These are phyloP conservation scores for Hyla sarda DNA, from an alignment of 2,113 vertebrate species.

Conservation along the genomic window DNA sequence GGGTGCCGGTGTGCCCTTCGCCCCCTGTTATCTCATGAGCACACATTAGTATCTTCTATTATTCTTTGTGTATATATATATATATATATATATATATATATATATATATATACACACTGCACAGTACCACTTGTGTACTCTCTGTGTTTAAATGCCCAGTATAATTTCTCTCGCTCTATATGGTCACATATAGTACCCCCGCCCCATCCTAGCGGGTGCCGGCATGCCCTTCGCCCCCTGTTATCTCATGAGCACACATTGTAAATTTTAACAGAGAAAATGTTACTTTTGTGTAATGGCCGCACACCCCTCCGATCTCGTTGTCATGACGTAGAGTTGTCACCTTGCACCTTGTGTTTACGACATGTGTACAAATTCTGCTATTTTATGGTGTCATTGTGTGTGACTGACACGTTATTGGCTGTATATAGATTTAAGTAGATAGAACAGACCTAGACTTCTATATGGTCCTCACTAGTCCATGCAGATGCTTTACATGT, in stretches of 20 bases:
- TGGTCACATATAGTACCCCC: neutral
- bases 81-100: too few species aligned
- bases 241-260: neutral
- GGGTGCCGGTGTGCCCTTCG: too few species aligned
- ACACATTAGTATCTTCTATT: too few species aligned
- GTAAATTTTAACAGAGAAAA: neutral
- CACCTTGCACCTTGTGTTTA: neutral
- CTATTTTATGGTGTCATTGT: neutral
- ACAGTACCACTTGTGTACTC: neutral
- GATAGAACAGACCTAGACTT: too few species aligned
- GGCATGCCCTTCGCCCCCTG: too few species aligned
- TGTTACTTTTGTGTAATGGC: neutral
- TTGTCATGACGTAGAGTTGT: neutral
- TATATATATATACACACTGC: neutral
- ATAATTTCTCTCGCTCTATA: neutral
- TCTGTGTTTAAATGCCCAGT: neutral
- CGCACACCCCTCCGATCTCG: neutral
- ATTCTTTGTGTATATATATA: too few species aligned
- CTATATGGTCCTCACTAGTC: too few species aligned
- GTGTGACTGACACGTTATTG: neutral
- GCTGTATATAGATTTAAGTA: neutral
- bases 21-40: too few species aligned
- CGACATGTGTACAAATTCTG: neutral
- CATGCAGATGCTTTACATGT: too few species aligned
- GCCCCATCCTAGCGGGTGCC: neutral